Evolutionary conservation across 2,113 vertebrate genomes (phyloP).

Genomic region (Isichthys henryi): DNA sequence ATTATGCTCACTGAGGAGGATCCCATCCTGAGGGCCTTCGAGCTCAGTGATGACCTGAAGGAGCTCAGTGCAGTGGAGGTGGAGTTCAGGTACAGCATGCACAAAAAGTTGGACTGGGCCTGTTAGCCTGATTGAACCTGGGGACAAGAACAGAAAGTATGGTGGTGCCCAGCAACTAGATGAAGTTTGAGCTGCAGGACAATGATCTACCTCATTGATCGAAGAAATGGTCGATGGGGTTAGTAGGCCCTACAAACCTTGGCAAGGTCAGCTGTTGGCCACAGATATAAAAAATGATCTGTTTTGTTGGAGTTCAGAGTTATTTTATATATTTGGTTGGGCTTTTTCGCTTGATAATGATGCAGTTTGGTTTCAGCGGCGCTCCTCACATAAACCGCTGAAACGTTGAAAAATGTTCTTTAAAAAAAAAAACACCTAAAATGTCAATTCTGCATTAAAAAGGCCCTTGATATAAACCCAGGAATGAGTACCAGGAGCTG

Average conservation of each 20-base stretch:
- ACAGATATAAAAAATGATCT: background rate
- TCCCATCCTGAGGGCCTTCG: constrained; percentile 91
- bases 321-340: background rate
- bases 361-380: background rate
- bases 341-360: background rate
- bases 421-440: background rate
- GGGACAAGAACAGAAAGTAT: background rate
- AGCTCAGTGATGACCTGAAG: constrained; percentile 91
- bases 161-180: background rate
- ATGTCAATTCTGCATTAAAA: background rate
- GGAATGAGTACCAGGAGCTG: constrained; percentile 93
- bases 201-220: background rate
- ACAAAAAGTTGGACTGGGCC: background rate
- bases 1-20: constrained; percentile 98
- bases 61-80: constrained; percentile 96
- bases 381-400: background rate
- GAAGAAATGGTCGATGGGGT: background rate
- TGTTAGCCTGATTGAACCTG: background rate
- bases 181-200: background rate
- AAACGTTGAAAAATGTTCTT: background rate
- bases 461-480: constrained; percentile 39
- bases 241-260: background rate
- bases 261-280: background rate
- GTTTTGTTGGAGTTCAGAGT: background rate
- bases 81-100: constrained; percentile 79